phyloP scores from a whole-genome alignment of 2,888 invertebrate species.

The Fragum fragum region DNA sequence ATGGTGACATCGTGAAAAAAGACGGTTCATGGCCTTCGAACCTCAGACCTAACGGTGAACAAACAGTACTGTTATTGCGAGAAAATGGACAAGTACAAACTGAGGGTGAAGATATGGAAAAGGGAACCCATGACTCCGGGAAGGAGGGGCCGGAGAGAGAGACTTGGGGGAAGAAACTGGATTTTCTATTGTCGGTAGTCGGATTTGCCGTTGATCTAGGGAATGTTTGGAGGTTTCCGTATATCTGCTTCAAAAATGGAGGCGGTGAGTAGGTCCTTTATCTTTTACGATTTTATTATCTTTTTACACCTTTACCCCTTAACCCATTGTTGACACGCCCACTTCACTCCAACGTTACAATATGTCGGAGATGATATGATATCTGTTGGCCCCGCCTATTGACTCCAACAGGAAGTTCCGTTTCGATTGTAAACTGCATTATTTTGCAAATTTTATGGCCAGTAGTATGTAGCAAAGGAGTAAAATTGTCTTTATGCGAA shows the following conservation, averaged over 20 bases:
- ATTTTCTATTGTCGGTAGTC: constrained; percentile 98
- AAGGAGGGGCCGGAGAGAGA: constrained; percentile 88
- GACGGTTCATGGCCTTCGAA: constrained; percentile 2
- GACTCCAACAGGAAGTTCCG: too few relatives aligned
- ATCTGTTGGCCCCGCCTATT: too few relatives aligned
- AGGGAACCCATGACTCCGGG: not conserved
- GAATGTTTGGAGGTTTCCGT: constrained; percentile 96
- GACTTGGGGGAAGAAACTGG: constrained; percentile 96
- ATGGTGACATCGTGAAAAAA: constrained; percentile 12
- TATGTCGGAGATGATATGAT: too few relatives aligned
- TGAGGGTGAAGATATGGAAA: not conserved
- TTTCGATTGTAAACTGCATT: too few relatives aligned
- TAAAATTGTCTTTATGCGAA: too few relatives aligned
- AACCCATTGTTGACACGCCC: too few relatives aligned
- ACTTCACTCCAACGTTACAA: too few relatives aligned
- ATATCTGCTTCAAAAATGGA: constrained; percentile 97
- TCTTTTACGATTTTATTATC: too few relatives aligned
- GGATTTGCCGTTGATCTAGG: constrained; percentile 99
- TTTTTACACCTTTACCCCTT: too few relatives aligned
- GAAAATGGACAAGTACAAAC: not conserved
- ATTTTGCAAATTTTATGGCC: too few relatives aligned
- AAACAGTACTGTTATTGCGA: constrained; percentile 4
- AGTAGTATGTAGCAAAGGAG: too few relatives aligned
- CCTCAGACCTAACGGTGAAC: not conserved
- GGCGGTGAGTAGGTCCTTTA: constrained; percentile 96